Evolutionary conservation across 2,888 invertebrate species (phyloP), one percentile per base, ranked within the genome.

Genomic region (Anaspis maculata): DNA sequence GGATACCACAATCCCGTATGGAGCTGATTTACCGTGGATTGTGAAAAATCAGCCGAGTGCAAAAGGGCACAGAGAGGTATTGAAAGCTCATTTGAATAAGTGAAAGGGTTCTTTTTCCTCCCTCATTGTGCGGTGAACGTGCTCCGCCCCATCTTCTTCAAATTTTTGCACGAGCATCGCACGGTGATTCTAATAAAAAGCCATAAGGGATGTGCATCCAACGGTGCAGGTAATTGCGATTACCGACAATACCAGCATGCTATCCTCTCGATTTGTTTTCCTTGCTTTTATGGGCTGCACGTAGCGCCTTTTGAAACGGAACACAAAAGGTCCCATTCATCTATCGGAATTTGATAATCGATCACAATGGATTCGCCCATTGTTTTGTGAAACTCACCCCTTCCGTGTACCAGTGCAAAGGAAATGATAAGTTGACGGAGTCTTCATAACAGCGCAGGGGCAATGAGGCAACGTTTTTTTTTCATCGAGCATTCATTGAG

Each of bases 191-290:
- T n/a, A n/a, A n/a, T n/a, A n/a, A n/a, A n/a, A n/a, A n/a, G n/a
- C n/a, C n/a, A n/a, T n/a, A n/a, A 25, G 7, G 32, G 44, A 48
- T 45, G 46, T 46, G 40, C 43, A 41, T 42, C 41, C 41, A 41
- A 35, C 46, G 42, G n/a, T n/a, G n/a, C n/a, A 25, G 7, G 32
- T 45, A 48, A 46, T 48, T 46, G 40, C 43, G 42, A 44, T 42
- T 42, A 41, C 37, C 46, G 42, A 48, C 44, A 48, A 38, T 45
- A 45, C 41, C 48, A 44, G 45, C 48, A 35, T 45, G 47, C 27
- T 42, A 34, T 25, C 34, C 21, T 23, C 5, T 19, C 9, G 19
- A 6, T 9, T 5, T 6, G 5, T 19, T 19, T 19, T 19, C 9
- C 19, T 19, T 19, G 5, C 19, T n/a, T n/a, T n/a, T n/a, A n/a